Conservation (phyloP, 2,113 vertebrate species). For the Python bivittatus region DNA sequence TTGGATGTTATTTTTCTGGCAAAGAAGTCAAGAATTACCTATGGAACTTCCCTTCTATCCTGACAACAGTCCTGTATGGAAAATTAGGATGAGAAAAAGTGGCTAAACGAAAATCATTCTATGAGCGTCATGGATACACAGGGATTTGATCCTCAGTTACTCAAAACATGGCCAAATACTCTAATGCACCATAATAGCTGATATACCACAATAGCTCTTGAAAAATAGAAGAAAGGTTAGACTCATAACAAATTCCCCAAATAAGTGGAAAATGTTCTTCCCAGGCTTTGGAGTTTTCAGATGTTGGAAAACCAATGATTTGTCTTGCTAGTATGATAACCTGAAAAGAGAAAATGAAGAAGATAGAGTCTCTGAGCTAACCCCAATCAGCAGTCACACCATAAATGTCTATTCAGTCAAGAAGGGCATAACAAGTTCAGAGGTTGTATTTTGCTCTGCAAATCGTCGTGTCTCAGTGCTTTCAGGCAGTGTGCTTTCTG, state of each 20-base stretch:
- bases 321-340: conserved; percentile 63
- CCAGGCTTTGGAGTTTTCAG: conserved; percentile 43
- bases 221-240: conserved; percentile 32
- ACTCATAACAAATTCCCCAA: not conserved
- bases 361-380: conserved; percentile 49
- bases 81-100: not conserved
- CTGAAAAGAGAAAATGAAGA: conserved; percentile 57
- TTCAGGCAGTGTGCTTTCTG: conserved; percentile 35
- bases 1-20: not conserved
- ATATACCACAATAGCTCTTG: conserved; percentile 41
- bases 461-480: not conserved
- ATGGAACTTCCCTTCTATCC: conserved; percentile 30
- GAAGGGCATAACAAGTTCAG: not conserved
- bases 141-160: not conserved
- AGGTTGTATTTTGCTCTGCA: conserved; percentile 56
- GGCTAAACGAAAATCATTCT: not conserved
- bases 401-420: conserved; percentile 57
- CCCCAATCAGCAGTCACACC: conserved; percentile 33
- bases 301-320: conserved; percentile 64
- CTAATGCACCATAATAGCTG: conserved; percentile 37
- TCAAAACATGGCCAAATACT: not conserved
- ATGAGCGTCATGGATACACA: not conserved
- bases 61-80: not conserved
- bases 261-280: conserved; percentile 41
- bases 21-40: not conserved